Evolutionary conservation across 2,888 invertebrate species (phyloP).

Genomic region (Hydroisotoma schaefferi): DNA sequence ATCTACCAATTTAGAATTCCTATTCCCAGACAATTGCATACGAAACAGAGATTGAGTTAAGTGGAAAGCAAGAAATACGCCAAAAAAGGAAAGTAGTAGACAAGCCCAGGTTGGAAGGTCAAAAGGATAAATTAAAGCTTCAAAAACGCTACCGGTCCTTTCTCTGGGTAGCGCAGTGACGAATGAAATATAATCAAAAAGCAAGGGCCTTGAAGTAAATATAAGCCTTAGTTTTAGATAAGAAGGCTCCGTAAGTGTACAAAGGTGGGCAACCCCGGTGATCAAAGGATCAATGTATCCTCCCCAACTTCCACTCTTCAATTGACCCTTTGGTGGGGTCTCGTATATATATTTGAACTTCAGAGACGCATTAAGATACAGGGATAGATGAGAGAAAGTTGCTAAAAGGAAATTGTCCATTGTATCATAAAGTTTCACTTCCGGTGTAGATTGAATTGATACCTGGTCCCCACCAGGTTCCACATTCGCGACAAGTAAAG

Average conservation of each 20-base stretch:
- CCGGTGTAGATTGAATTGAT: not conserved
- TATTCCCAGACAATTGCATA: no score
- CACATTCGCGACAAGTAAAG: not conserved
- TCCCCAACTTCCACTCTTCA: not conserved
- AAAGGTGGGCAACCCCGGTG: not conserved
- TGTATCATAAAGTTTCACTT: not conserved
- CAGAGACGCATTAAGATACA: not conserved
- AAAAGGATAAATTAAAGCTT: not conserved
- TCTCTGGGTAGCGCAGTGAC: not conserved
- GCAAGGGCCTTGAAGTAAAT: not conserved
- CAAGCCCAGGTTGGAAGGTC: not conserved
- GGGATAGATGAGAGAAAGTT: not conserved
- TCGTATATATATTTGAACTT: not conserved
- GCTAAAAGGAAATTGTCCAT: not conserved
- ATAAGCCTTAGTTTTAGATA: not conserved
- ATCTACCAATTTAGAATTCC: no score
- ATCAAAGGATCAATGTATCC: not conserved
- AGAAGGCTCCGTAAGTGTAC: not conserved
- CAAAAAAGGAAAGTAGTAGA: not conserved
- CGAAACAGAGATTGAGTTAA: no score
- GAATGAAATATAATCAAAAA: not conserved
- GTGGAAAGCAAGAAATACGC: not conserved
- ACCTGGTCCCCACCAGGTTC: not conserved
- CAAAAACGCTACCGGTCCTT: not conserved
- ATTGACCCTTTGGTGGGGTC: not conserved